phyloP scores from a whole-genome alignment of 1,140 invertebrate species.

The Aporrectodea caliginosa region DNA sequence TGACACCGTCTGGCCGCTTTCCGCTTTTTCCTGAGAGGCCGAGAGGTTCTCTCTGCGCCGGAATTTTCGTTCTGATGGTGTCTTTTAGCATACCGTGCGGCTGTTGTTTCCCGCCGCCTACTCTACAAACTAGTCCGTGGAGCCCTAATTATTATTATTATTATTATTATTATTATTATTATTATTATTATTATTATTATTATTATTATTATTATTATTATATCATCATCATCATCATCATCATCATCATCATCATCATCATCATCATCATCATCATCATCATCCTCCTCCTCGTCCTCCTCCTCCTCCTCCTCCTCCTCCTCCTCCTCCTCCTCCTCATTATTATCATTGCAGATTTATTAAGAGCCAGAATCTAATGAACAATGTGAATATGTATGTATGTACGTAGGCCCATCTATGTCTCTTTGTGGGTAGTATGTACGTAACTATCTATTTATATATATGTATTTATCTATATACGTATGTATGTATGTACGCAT shows the following conservation, averaged over 20 bases:
- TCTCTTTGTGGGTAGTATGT: background rate
- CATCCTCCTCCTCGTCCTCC: background rate
- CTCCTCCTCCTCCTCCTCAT: background rate
- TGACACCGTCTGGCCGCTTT: background rate
- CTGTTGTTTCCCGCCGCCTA: too few species aligned
- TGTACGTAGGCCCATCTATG: background rate
- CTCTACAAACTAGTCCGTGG: too few species aligned
- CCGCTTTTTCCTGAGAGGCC: background rate
- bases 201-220: background rate
- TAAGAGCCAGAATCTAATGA: background rate
- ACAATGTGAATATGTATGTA: background rate
- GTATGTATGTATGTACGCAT: too few species aligned
- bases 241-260: conserved; percentile 2
- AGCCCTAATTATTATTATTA: too few species aligned
- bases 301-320: background rate
- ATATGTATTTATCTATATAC: too few species aligned
- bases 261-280: conserved; percentile 3
- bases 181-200: background rate
- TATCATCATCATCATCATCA: background rate
- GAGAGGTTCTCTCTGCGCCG: background rate
- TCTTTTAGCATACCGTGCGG: background rate
- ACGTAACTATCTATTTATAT: too few species aligned
- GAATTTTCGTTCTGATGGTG: background rate
- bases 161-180: background rate
- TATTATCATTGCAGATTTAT: background rate